A percentile compares a stretch with the other conserved stretches of the same genome.
Conservation (phyloP, 2,113 vertebrate species). For the Arizona elegans region DNA sequence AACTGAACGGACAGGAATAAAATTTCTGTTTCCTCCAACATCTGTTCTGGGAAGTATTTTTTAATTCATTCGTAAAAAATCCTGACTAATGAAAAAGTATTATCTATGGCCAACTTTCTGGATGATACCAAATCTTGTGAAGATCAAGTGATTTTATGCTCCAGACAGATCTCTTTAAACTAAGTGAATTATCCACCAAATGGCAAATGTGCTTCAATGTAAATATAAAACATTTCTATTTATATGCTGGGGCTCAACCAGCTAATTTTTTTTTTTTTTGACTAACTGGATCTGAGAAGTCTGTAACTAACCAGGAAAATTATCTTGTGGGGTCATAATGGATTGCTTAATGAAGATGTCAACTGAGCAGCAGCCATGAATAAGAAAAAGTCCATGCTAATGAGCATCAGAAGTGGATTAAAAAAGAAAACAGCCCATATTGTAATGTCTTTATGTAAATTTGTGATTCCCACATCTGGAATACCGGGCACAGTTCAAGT, state of each 20-base stretch:
- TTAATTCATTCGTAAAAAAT: neutral
- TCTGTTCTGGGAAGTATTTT: neutral
- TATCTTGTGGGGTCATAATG: neutral
- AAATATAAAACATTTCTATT: neutral
- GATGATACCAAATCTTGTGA: neutral
- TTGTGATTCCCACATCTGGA: neutral
- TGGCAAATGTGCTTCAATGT: neutral
- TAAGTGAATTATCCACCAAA: neutral
- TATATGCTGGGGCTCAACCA: neutral
- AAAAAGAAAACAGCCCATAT: neutral
- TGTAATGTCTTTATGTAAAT: neutral
- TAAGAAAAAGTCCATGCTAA: neutral
- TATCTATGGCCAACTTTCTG: neutral
- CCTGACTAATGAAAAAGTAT: neutral
- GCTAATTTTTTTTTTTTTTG: neutral
- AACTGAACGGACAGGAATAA: neutral
- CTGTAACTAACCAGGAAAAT: neutral
- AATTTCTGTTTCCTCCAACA: neutral
- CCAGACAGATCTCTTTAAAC: neutral
- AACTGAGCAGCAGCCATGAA: neutral
- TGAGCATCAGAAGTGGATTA: neutral
- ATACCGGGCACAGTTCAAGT: neutral
- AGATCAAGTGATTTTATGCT: neutral
- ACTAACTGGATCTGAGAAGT: neutral
- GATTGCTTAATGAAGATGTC: neutral